phyloP scores from a whole-genome alignment of 2,888 invertebrate genomes.

The Stomorhina lunata region DNA sequence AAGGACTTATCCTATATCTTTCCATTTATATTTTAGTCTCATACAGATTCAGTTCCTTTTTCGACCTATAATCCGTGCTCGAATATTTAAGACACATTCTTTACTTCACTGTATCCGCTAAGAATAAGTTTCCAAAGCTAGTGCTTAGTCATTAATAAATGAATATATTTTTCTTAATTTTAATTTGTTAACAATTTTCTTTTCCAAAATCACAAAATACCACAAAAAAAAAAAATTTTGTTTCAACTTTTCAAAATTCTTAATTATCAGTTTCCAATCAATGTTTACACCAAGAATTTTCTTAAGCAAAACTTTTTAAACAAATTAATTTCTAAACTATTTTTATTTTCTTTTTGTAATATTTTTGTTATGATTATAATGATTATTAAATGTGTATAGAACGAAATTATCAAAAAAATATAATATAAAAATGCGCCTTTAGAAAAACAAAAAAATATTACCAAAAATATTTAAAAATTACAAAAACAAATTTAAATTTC shows the following conservation, averaged over 20 bases:
- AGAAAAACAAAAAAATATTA: background rate
- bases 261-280: background rate
- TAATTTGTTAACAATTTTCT: background rate
- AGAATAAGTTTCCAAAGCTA: background rate
- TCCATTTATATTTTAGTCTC: too few species aligned
- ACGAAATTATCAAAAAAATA: slow-evolving; percentile 63
- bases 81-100: too few species aligned
- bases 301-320: too few species aligned
- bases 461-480: background rate
- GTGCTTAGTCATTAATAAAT: background rate
- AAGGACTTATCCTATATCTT: too few species aligned
- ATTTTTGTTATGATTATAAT: too few species aligned
- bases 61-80: too few species aligned
- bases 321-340: background rate
- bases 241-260: background rate
- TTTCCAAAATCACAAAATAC: background rate
- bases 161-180: background rate
- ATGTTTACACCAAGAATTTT: too few species aligned
- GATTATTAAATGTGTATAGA: slow-evolving; percentile 67
- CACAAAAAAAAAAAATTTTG: background rate
- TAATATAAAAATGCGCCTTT: background rate
- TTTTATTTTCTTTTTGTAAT: background rate
- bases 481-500: background rate
- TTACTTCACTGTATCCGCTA: slow-evolving; percentile 4
- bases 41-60: too few species aligned